These are phyloP conservation scores for Acrobeloides nanus DNA, from an alignment of 2,888 invertebrate species.

Conservation along the genomic window DNA sequence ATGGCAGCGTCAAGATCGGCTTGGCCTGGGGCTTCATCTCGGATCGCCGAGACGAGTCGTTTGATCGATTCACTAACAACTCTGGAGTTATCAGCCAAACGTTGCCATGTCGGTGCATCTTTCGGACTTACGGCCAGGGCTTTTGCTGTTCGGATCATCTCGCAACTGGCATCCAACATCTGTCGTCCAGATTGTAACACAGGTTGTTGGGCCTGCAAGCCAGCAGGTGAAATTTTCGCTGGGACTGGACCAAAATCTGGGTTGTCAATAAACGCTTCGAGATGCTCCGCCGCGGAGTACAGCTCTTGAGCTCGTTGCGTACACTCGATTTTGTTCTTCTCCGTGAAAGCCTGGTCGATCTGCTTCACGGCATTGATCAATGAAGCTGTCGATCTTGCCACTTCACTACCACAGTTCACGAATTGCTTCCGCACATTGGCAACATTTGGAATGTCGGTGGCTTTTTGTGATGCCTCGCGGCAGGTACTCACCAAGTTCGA, in stretches of 20 bases:
- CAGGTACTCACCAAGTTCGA: conserved; percentile 90
- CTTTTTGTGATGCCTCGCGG: conserved; percentile 80
- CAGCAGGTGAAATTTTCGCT: conserved; percentile 73
- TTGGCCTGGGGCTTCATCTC: conserved; percentile 91
- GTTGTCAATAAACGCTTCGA: conserved; percentile 84
- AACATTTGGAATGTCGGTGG: conserved; percentile 79
- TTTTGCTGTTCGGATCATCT: conserved; percentile 79
- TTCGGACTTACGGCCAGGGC: conserved; percentile 71
- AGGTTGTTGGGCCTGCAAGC: conserved; percentile 75
- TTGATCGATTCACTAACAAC: conserved; percentile 93
- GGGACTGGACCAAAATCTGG: conserved; percentile 87
- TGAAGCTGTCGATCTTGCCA: conserved; percentile 86
- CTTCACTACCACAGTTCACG: conserved; percentile 92
- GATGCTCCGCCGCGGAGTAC: conserved; percentile 78
- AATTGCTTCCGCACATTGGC: conserved; percentile 83
- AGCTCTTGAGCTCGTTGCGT: conserved; percentile 72
- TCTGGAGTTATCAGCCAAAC: conserved; percentile 84
- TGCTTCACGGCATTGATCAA: conserved; percentile 87
- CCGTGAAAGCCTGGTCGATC: conserved; percentile 70
- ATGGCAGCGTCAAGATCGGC: conserved; percentile 73
- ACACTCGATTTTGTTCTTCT: conserved; percentile 35
- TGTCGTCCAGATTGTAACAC: conserved; percentile 68
- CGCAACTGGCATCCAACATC: conserved; percentile 68
- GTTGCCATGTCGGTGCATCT: conserved; percentile 88
- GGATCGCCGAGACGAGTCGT: conserved; percentile 73